Base-by-base conservation (phyloP, 2,888 invertebrate species). In the Melipona beecheii region DNA sequence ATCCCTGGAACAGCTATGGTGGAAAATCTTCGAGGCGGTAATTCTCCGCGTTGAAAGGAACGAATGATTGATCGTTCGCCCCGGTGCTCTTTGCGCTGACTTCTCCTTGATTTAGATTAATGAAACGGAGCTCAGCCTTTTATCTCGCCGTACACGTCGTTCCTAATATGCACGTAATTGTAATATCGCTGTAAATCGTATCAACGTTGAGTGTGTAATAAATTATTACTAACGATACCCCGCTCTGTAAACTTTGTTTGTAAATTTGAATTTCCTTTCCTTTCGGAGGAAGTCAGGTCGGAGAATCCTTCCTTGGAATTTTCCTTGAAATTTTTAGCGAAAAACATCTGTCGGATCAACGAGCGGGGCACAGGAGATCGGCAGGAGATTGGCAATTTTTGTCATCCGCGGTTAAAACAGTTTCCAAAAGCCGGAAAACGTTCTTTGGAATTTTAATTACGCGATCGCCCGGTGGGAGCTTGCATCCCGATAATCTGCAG, bases 41-140 rank as follows among this genome's bases (percentile, higher is more conserved):
- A 70, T 70, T 70, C 70, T 70, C 36, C 70, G 24, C 52, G 54
- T 70, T n/a, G 31, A 54, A 36, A 54, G 31, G n/a, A 2, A 27
- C 52, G 52, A 52, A 70, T 70, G 70, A 70, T 73, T 49, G 73
- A 73, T 73, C 73, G 62, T 64, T 36, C 50, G 31, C n/a, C 31
- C 50, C 62, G 19, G 11, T 31, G 62, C 27, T 50, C 62, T 62
- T 62, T 62, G 9, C 31, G 62, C 50, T 31, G 31, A 17, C 70
- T 52, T 69, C 52, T 21, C 13, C 69, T 17, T 70, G 54, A 70
- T 70, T 70, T 54, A 70, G 70, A 70, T 70, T 70, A 70, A 70
- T 70, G 70, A 56, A 70, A 69, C 69, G 2, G 2, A 21, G 69
- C 27, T 69, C 21, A 21, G 9, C 70, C 17, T 56, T 36, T 70